Conservation (phyloP, 2,113 vertebrate species). For the Lepus timidus region DNA sequence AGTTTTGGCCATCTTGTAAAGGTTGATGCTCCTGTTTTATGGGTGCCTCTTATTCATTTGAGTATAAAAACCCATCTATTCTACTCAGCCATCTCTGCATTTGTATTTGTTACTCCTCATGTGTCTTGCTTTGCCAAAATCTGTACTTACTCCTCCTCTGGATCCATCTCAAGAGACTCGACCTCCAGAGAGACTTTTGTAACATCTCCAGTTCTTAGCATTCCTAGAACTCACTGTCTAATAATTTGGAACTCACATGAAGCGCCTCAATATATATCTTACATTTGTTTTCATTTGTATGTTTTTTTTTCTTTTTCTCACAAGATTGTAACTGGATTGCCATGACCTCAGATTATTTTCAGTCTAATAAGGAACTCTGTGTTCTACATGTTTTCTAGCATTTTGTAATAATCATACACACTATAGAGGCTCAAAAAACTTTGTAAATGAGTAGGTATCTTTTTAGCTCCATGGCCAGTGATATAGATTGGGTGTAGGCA, state of each 20-base stretch:
- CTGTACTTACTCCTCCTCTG: not conserved
- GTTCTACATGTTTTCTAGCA: not conserved
- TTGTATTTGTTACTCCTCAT: not conserved
- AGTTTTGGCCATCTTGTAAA: not conserved
- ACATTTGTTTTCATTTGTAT: not conserved
- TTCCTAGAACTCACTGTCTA: not conserved
- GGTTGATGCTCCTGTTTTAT: not conserved
- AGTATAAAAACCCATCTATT: not conserved
- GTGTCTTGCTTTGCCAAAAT: not conserved
- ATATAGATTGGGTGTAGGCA: not conserved
- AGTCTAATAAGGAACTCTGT: not conserved
- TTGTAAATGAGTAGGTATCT: not conserved
- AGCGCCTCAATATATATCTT: not conserved
- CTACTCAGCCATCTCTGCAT: not conserved
- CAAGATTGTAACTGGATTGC: not conserved
- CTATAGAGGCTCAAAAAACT: conserved; percentile 13
- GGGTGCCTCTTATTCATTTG: not conserved
- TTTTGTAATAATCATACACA: not conserved
- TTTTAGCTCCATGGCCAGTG: not conserved
- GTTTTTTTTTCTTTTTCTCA: not conserved
- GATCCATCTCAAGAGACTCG: not conserved
- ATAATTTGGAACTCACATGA: not conserved
- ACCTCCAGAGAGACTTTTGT: not conserved
- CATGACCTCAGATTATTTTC: not conserved
- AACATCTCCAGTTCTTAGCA: not conserved